Base-by-base conservation (phyloP, 2,113 vertebrate species). In the Pachypanchax playfairii region DNA sequence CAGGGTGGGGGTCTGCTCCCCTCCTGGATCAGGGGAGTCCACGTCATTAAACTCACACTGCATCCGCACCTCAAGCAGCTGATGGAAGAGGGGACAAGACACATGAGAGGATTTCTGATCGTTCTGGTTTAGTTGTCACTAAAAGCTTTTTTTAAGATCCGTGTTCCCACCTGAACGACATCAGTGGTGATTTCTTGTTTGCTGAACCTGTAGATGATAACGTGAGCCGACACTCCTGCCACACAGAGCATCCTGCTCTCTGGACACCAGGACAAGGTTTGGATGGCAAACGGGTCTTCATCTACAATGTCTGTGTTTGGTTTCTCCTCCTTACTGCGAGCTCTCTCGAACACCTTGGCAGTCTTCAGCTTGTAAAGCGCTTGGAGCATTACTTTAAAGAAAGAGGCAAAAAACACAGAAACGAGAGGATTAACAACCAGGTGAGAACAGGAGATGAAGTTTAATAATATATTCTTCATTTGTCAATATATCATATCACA, bases 311-410 rank as follows among this genome's bases (percentile, higher is more conserved):
- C 97, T 2, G 94, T 92, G 59, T 82, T 95, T 11, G 93, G 91
- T 73, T 93, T 95, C 59, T 98, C 97, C 55, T 98, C 97, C 82
- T 96, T 98, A 70, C 88, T 90, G 42, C 94, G 92, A 44, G 94
- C 91, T 61, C 94, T 94, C 91, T 99, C 97, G 82, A 99, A 99
- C 41, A 98, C 95, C 91, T 99, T 99, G 79, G 95, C 94, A 44
- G 97, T 98, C 92, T 99, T 99, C 69, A 99, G 87, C 87, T 98
- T 98, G 90, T 98, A 99, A 79, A 99, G 87, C 67, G 98, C 94
- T 91, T 99, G 97, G 36, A 99, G 90, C 24, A 94, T 99, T 86
- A 98, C 97, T 99, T 71, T 24, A 78, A 51, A 24, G 17, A 24
- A 14, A 56, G 26, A 8, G n/a, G n/a, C n/a, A n/a, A 21, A 42